Evolutionary conservation across 2,797 vertebrate genomes (phyloP).

Genomic region (Fratercula arctica): DNA sequence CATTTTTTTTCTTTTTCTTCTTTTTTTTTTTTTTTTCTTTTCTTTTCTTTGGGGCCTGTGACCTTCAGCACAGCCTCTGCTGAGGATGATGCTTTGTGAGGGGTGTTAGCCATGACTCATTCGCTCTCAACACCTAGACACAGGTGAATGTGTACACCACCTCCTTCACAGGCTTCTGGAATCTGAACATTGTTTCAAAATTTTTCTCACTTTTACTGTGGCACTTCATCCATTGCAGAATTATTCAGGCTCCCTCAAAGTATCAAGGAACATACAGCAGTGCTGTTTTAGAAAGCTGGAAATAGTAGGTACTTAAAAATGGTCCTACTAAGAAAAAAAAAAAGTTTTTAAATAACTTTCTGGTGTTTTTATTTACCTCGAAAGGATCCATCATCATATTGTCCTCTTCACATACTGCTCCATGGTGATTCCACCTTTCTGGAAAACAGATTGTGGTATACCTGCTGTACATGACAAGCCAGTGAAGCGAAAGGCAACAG

Average conservation of each 20-base stretch:
- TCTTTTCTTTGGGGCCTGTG: neutral
- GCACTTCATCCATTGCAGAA: neutral
- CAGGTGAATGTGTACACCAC: accelerated
- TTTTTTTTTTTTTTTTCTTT: too few species aligned
- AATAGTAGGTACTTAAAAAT: neutral
- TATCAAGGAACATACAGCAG: neutral
- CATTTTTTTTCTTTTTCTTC: too few species aligned
- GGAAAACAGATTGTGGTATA: neutral
- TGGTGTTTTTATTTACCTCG: neutral
- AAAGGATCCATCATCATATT: neutral
- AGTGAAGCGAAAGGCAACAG: neutral
- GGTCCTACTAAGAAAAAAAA: neutral
- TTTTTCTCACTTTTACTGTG: neutral
- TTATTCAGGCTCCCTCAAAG: neutral
- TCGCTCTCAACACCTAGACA: neutral
- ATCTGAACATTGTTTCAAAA: neutral
- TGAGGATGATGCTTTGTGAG: neutral
- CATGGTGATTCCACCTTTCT: neutral
- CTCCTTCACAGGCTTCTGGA: neutral
- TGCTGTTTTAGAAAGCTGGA: neutral
- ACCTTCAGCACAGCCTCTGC: neutral
- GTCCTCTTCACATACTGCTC: neutral
- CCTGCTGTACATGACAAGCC: neutral
- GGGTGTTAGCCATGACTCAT: neutral
- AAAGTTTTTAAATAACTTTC: neutral